Conservation (phyloP, 2,113 vertebrate species). For the Mellivora capensis region DNA sequence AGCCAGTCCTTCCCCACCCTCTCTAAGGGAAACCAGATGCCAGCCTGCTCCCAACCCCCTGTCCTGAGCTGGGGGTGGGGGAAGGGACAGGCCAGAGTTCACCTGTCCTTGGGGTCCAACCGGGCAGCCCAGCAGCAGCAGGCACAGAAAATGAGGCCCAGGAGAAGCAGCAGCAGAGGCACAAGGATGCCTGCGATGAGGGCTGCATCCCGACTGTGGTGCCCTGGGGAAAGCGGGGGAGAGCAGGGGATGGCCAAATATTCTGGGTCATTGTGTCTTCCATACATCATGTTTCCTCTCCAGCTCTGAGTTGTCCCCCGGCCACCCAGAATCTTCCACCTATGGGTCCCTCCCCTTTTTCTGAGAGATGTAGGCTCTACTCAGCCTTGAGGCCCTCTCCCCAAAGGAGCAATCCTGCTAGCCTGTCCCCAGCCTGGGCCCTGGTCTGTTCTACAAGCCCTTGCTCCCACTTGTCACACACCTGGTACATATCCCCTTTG, state of each 20-base stretch:
- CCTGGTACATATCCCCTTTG: neutral
- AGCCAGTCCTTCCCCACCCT: neutral
- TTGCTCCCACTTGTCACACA: neutral
- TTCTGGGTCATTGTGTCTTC: neutral
- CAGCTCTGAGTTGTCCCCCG: neutral
- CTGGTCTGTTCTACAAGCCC: neutral
- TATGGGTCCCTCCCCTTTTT: neutral
- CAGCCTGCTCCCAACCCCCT: neutral
- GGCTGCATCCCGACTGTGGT: constrained; percentile 57
- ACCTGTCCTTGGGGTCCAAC: constrained; percentile 88
- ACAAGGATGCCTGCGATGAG: constrained; percentile 85
- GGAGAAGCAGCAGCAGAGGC: constrained; percentile 84
- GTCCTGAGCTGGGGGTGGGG: neutral
- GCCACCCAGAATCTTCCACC: neutral
- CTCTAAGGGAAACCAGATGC: neutral
- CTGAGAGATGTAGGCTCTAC: neutral
- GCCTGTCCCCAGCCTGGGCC: neutral
- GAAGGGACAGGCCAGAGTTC: neutral
- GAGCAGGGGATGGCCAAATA: fast-evolving
- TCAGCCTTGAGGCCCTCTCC: neutral
- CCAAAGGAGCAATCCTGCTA: neutral
- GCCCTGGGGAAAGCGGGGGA: constrained; percentile 65
- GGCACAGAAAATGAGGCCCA: constrained; percentile 79
- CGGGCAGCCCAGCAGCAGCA: constrained; percentile 83
- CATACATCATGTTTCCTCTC: neutral